Evolutionary conservation across 2,797 vertebrate species (phyloP), one percentile per base, ranked within the genome.

Genomic region (Pyrocephalus nanus): DNA sequence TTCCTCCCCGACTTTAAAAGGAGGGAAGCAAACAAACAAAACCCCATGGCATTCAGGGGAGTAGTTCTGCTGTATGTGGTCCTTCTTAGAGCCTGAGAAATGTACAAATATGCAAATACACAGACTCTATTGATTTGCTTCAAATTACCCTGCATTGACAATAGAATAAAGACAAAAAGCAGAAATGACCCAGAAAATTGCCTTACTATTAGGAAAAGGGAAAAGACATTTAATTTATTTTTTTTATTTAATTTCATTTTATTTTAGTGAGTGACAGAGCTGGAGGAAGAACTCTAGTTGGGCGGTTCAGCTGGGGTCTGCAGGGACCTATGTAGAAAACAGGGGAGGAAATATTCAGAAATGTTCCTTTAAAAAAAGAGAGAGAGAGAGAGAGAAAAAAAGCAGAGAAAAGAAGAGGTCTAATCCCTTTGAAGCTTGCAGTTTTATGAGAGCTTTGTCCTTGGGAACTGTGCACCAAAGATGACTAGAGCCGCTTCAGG

Each of bases 371-470:
- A 38, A 82, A 74, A 66, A 73, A 50, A 48, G 38, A 73, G 48
- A 25, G 21, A 26, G 8, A 25, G 27, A 45, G 36, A 17, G 32
- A 20, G 6, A 64, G 16, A 76, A 34, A 53, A 9, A 88, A 51
- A 75, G 42, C 45, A 88, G 81, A 73, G 76, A 93, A 90, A 90
- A 93, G 74, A 94, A 95, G 83, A 95, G 60, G 61, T 90, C 65
- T 91, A 93, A 90, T 95, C 82, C 80, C 94, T 97, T 97, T 97
- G 95, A 96, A 96, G 90, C 92, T 50, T 57, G 51, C 36, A 82
- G 53, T 94, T 97, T 97, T 96, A 95, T 91, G 96, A 92, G 93
- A 80, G 72, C 81, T 93, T 61, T 73, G 82, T 96, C 84, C 88
- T 97, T 95, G 92, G 96, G 81, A 96, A 79, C 86, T 69, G 67